Percentiles rank a stretch among this genome's conserved stretches.
phyloP scores from a whole-genome alignment of 1,140 invertebrate species.

The Drosophila azteca region DNA sequence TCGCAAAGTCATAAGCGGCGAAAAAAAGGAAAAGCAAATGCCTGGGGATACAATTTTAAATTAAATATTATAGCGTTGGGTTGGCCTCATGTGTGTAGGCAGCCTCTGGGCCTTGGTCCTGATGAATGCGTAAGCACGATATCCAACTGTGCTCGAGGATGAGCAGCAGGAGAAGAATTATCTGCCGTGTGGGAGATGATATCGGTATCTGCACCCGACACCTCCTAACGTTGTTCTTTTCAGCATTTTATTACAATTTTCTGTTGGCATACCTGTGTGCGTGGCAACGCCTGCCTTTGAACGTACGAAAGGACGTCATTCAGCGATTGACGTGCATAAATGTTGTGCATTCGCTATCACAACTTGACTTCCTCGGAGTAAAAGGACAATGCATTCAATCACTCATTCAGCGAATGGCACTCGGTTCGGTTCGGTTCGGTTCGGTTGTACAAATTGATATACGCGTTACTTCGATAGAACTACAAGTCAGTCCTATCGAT shows the following conservation, averaged over 20 bases:
- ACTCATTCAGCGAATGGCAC: no score
- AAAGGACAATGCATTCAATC: no score
- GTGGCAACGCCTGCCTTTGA: not conserved
- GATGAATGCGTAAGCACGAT: conserved; percentile 59
- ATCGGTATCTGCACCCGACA: conserved; percentile 43
- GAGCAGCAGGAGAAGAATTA: not conserved
- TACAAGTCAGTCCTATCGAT: no score
- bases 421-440: no score
- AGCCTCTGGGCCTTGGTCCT: conserved; percentile 16
- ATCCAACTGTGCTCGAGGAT: conserved; percentile 27
- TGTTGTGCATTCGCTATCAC: no score
- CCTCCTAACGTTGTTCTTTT: conserved; percentile 20
- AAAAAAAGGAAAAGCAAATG: conserved; percentile 20
- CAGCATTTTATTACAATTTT: conserved; percentile 28
- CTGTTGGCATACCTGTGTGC: conserved; percentile 9
- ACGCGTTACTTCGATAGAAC: no score
- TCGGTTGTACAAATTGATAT: no score
- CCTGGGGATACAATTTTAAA: conserved; percentile 60
- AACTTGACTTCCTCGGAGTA: no score
- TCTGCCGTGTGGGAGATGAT: conserved; percentile 3
- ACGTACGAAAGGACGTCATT: not conserved
- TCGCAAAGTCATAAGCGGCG: conserved; percentile 34
- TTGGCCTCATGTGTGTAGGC: conserved; percentile 16
- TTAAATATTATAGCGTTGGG: conserved; percentile 61
- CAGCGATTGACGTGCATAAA: no score